Evolutionary conservation across 2,113 vertebrate species (phyloP).

Genomic region (Sinocyclocheilus anshuiensis): DNA sequence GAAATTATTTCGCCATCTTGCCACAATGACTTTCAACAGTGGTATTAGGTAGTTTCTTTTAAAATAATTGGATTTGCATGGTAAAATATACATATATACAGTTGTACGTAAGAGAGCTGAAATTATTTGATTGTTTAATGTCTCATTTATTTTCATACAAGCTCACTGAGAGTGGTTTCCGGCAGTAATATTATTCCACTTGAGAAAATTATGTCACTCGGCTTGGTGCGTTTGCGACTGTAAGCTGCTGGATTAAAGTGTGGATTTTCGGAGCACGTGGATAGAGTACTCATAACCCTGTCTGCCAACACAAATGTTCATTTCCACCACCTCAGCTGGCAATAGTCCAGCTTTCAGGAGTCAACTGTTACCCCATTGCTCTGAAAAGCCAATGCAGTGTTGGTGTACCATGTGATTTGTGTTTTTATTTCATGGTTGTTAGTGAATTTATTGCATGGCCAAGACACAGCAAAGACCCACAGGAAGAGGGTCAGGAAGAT

Average conservation of each 20-base stretch:
- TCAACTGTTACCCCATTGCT: too few relatives aligned
- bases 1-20: background rate
- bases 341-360: background rate
- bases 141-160: slow-evolving; percentile 25
- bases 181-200: slow-evolving; percentile 7
- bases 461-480: slow-evolving; percentile 25
- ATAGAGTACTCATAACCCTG: background rate
- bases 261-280: background rate
- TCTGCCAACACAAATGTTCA: background rate
- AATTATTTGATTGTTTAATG: slow-evolving; percentile 4
- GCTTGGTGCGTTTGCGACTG: background rate
- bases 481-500: slow-evolving; percentile 32
- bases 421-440: slow-evolving; percentile 21
- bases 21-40: background rate
- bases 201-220: background rate
- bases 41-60: background rate
- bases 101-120: background rate
- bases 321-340: background rate
- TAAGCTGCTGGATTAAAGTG: slow-evolving; percentile 1
- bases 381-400: background rate
- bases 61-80: slow-evolving; percentile 3
- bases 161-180: background rate
- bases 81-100: background rate
- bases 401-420: slow-evolving; percentile 26
- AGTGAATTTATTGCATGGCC: background rate